Evolutionary conservation across 2,113 vertebrate genomes (phyloP).

Genomic region (Anthoscopus minutus): DNA sequence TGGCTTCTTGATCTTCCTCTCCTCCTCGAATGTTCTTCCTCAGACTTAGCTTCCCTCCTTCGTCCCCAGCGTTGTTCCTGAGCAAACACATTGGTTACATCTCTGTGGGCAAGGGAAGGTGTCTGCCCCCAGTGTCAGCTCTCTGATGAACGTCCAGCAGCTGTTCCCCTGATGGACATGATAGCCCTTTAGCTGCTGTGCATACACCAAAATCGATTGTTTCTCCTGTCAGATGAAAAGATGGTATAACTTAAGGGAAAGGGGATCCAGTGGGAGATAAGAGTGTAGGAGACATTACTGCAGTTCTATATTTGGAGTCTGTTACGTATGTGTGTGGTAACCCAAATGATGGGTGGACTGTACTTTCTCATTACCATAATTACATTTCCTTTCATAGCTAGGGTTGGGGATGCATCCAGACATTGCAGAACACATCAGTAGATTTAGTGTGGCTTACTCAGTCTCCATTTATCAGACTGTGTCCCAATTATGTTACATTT

Average conservation of each 20-base stretch:
- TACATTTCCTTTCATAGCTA: constrained; percentile 62
- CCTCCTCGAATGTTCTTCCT: not conserved
- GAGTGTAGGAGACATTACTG: not conserved
- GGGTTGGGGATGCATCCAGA: constrained; percentile 54
- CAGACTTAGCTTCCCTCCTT: not conserved
- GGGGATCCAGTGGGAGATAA: constrained; percentile 17
- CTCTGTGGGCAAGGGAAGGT: not conserved
- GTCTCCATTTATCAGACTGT: constrained; percentile 58
- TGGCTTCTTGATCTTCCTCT: constrained; percentile 23
- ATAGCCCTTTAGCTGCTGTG: not conserved
- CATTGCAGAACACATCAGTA: constrained; percentile 53
- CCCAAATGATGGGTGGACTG: constrained; percentile 59
- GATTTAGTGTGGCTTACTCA: constrained; percentile 54
- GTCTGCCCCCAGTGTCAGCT: not conserved
- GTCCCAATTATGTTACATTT: constrained; percentile 57
- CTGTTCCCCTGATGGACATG: fast-evolving
- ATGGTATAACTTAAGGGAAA: not conserved
- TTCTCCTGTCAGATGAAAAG: not conserved
- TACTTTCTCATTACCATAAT: constrained; percentile 55
- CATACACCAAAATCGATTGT: not conserved
- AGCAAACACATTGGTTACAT: not conserved
- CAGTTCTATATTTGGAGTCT: constrained; percentile 10
- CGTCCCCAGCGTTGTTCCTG: not conserved
- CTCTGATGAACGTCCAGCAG: not conserved
- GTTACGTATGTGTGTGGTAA: constrained; percentile 54